Evolutionary conservation across 1,140 invertebrate species (phyloP), one percentile per base, ranked within the genome.

Genomic region (Apis dorsata): DNA sequence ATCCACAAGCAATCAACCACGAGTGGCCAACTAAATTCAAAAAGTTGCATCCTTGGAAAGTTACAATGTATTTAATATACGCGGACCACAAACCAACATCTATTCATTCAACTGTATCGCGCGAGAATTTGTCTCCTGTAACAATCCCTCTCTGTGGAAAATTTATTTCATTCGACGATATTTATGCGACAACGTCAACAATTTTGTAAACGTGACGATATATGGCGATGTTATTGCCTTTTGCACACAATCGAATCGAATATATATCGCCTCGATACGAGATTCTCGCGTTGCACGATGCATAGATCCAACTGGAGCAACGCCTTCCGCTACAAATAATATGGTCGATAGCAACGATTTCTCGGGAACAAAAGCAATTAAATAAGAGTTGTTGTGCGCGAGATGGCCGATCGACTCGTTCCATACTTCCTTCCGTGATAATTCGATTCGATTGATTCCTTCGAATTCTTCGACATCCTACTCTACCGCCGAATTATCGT

Each of bases 381-480:
- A 44, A 44, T 44, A 44, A 44, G 34, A 44, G 2, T 66, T 77
- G 34, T 44, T 7, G 34, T 4, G 5, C 2, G 5, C 34, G 5
- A 3, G 34, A 44, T 7, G 34, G 5, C 34, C 5, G 34, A 34
- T 34, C 34, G 34, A 44, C 2, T 63, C 63, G 59, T 57, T 34
- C 34, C 75, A 28, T 34, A 68, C 59, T 78, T 78, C 59, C 19
- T 63, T 44, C 21, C 59, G 75, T 78, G 75, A 34, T 12, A 44
- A 19, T 55, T 78, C 68, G 75, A 69, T 78, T 55, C 8, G 62
- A 53, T 34, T 57, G 24, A 34, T 34, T 51, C 24, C 60, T n/a
- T 68, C 63, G 63, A 57, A 77, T 66, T 77, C 63, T 34, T 59
- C 75, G 34, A 24, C 24, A 24, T 68, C 75, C 75, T 28, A 24